Evolutionary conservation across 2,113 vertebrate genomes (phyloP), one percentile per base, ranked within the genome.

Genomic region (Crotalus tigris): DNA sequence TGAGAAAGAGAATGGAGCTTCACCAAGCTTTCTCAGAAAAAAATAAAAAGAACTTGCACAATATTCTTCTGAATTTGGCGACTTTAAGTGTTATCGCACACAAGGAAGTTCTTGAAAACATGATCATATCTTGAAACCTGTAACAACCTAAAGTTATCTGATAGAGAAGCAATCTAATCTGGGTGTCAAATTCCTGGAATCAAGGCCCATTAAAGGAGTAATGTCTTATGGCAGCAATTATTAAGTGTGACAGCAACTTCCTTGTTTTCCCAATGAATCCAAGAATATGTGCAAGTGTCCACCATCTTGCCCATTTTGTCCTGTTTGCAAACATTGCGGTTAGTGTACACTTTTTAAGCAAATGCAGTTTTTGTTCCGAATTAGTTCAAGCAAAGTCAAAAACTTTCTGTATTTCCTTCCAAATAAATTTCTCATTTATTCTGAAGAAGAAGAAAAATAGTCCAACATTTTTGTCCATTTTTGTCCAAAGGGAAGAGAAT

Each of bases 261-360:
- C n/a, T 75, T 33, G n/a, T 17, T 75, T 33, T 2, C 64, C 64
- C 33, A 33, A 69, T 15, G n/a, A 75, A n/a, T 75, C n/a, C 64
- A 75, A 33, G 64, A 15, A 69, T 69, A 12, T 5, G 15, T 69
- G 61, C 64, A 69, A 5, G 1, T 5, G 10, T 69, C 29, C 24
- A 61, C 59, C 59, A 61, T 61, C 29, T 69, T n/a, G 11, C 29
- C 61, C 29, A 2, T 69, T 69, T 69, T n/a, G 61, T 13, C 61
- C 3, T n/a, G 1, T 69, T 13, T n/a, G 3, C 29, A 5, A 5
- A n/a, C n/a, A 3, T n/a, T 75, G 64, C 64, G 1, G n/a, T 0
- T n/a, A n/a, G n/a, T n/a, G n/a, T n/a, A n/a, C n/a, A n/a, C n/a
- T n/a, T n/a, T n/a, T n/a, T n/a, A n/a, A n/a, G n/a, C n/a, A n/a